Conservation (phyloP, 2,797 vertebrate species). For the Chaetodon trifasciatus region DNA sequence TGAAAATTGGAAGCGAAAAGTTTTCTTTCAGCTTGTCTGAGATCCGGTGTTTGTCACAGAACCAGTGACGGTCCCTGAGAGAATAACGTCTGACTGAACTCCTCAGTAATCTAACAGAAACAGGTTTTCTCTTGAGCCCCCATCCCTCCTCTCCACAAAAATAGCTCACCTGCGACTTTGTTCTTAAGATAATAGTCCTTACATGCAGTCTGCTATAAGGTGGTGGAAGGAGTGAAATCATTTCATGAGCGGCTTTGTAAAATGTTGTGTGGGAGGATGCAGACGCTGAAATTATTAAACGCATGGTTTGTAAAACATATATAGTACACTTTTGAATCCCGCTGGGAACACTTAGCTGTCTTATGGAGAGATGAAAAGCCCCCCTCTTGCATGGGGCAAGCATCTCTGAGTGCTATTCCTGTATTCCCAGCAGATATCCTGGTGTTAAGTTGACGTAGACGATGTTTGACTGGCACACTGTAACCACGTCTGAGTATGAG, state of each 20-base stretch:
- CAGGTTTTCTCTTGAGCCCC: not conserved
- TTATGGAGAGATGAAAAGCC: slow-evolving; percentile 55
- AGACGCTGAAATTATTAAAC: slow-evolving; percentile 44
- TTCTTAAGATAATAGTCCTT: slow-evolving; percentile 3
- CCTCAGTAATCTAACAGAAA: slow-evolving; percentile 8
- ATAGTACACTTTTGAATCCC: slow-evolving; percentile 39
- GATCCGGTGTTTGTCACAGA: not conserved
- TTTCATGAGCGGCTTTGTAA: slow-evolving; percentile 32
- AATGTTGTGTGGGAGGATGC: slow-evolving; percentile 43
- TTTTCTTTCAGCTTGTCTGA: not conserved
- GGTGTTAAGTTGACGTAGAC: slow-evolving; percentile 75
- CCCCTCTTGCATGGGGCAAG: slow-evolving; percentile 23
- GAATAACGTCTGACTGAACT: slow-evolving; percentile 2
- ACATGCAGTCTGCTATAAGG: not conserved
- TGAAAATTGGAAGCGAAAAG: not conserved
- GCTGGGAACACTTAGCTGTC: slow-evolving; percentile 58
- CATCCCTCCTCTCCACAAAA: slow-evolving; percentile 13
- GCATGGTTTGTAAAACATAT: slow-evolving; percentile 53
- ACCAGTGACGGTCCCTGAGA: not conserved
- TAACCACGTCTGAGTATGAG: slow-evolving; percentile 65
- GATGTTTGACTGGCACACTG: slow-evolving; percentile 76
- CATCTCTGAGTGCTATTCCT: slow-evolving; percentile 72
- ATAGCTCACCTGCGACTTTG: slow-evolving; percentile 14
- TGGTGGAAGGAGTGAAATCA: slow-evolving; percentile 8
- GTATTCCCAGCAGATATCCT: slow-evolving; percentile 76